Conservation (phyloP, 2,797 vertebrate genomes). For the Siniperca obscura region DNA sequence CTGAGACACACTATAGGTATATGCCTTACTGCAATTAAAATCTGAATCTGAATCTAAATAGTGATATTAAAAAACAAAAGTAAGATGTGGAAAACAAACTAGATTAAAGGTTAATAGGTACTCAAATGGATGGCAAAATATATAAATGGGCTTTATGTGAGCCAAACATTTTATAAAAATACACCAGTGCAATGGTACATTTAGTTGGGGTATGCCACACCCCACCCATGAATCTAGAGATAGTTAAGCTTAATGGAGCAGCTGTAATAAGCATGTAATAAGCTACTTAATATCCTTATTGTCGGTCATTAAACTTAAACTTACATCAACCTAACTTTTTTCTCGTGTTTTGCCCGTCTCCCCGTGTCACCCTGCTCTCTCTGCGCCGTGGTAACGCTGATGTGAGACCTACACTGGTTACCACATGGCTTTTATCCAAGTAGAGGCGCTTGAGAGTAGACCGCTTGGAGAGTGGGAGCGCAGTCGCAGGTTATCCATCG, state of each 20-base stretch:
- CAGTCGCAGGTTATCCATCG: conserved; percentile 85
- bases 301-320: neutral
- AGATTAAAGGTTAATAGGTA: too few species aligned
- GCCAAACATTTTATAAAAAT: neutral
- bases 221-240: neutral
- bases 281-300: neutral
- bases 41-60: neutral
- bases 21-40: neutral
- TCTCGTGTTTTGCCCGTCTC: conserved; percentile 23
- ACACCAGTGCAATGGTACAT: neutral
- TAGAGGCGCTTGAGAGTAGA: conserved; percentile 86
- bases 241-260: neutral
- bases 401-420: conserved; percentile 65
- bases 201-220: neutral
- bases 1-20: neutral
- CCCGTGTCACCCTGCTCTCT: conserved; percentile 44
- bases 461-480: conserved; percentile 82
- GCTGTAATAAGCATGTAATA: neutral
- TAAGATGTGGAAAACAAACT: neutral
- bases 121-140: neutral
- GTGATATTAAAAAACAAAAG: neutral
- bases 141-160: neutral
- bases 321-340: conserved; percentile 26
- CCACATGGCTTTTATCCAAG: conserved; percentile 84
- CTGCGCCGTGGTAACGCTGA: conserved; percentile 59